Evolutionary conservation across 2,888 invertebrate species (phyloP).

Genomic region (Ormyrus nitidulus): DNA sequence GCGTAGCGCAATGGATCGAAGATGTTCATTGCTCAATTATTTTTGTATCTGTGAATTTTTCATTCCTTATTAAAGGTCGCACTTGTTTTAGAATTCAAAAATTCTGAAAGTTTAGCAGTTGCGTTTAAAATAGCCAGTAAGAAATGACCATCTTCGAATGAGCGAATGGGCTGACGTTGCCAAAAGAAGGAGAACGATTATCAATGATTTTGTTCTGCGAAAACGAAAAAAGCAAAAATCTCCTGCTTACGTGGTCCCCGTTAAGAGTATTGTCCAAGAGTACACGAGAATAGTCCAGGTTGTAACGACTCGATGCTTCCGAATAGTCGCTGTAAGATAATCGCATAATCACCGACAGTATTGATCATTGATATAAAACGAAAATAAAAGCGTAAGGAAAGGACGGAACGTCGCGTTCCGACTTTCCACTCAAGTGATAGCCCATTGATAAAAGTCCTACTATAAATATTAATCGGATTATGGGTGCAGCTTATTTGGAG

Average conservation of each 20-base stretch:
- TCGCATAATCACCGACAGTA: conserved; percentile 54
- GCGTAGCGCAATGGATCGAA: conserved; percentile 10
- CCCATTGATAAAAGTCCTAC: conserved; percentile 48
- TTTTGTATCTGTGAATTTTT: conserved; percentile 31
- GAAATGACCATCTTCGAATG: not conserved
- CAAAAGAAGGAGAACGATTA: not conserved
- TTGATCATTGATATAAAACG: conserved; percentile 47
- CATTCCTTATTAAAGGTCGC: not conserved
- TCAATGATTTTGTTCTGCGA: conserved; percentile 10
- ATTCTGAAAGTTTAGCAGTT: not conserved
- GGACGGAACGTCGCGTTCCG: conserved; percentile 24
- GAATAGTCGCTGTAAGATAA: conserved; percentile 55
- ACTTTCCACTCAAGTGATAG: conserved; percentile 41
- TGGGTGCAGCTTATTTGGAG: conserved; percentile 36
- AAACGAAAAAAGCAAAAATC: not conserved
- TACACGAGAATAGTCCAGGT: conserved; percentile 21
- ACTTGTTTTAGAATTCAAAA: not conserved
- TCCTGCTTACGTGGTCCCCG: not conserved
- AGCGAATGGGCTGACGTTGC: not conserved
- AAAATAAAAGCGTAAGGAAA: not conserved
- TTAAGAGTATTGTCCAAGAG: not conserved
- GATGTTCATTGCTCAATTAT: conserved; percentile 34
- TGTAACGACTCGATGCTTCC: conserved; percentile 53
- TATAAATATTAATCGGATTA: conserved; percentile 45
- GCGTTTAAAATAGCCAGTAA: not conserved